A percentile compares a stretch with the other conserved stretches of the same genome.
Conservation (phyloP, 2,888 invertebrate species). For the Choristoneura rosaceana region DNA sequence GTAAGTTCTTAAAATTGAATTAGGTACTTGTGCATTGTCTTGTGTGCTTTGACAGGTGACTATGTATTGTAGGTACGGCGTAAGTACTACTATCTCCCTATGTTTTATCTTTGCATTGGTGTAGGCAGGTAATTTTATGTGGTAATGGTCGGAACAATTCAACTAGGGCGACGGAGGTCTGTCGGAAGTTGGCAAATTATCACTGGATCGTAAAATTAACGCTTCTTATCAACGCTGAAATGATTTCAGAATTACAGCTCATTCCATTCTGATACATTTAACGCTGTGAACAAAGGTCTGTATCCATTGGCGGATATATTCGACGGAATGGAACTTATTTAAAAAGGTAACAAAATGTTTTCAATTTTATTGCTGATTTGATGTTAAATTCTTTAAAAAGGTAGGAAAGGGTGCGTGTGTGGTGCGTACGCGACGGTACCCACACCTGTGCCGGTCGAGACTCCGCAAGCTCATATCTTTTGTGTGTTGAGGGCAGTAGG, state of each 20-base stretch:
- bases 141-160: slow-evolving; percentile 80
- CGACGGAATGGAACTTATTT: slow-evolving; percentile 78
- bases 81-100: slow-evolving; percentile 29
- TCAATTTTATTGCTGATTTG: slow-evolving; percentile 85
- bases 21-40: neutral
- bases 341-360: slow-evolving; percentile 85
- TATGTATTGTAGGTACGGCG: slow-evolving; percentile 13
- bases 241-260: slow-evolving; percentile 67
- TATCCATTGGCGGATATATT: slow-evolving; percentile 38
- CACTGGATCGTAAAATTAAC: slow-evolving; percentile 85
- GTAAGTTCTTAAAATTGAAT: neutral
- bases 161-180: slow-evolving; percentile 81
- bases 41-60: slow-evolving; percentile 6
- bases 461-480: slow-evolving; percentile 59
- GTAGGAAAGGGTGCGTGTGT: slow-evolving; percentile 72
- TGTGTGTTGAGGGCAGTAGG: slow-evolving; percentile 63
- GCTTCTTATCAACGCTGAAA: slow-evolving; percentile 83
- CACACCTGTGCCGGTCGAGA: slow-evolving; percentile 61
- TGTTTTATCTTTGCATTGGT: slow-evolving; percentile 43
- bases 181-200: slow-evolving; percentile 86
- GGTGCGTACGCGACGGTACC: slow-evolving; percentile 63
- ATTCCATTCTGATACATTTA: slow-evolving; percentile 68
- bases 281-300: slow-evolving; percentile 44
- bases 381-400: slow-evolving; percentile 83
- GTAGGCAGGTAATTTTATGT: slow-evolving; percentile 74